Base-by-base conservation (phyloP, 2,113 vertebrate species). In the Corythaixoides concolor region DNA sequence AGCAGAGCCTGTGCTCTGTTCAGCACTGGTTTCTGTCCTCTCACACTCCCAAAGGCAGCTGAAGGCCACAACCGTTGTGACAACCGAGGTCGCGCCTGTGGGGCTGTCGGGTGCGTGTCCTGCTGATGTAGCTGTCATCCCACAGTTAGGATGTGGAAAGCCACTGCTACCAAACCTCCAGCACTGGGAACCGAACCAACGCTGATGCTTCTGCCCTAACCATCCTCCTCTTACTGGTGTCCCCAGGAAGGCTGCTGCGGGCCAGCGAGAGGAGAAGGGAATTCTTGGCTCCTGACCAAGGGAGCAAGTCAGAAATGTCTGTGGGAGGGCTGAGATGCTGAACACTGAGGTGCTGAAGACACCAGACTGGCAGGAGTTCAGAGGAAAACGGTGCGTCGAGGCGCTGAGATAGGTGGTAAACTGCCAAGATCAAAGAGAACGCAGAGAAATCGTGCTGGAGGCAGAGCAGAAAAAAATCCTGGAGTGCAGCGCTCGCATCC, bases 101-200 rank as follows among this genome's bases (percentile, higher is more conserved):
- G 2, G 3, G 5, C 18, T 21, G 16, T 7, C 26, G 8, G 22
- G 26, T 7, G 4, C 2, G 14, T 5, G 7, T 15, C 5, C 35
- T 60, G 62, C 33, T 15, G 37, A 43, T 43, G 41, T 43, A 15
- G 13, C 41, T 43, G 41, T 0, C 3, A 5, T 1, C 56, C 47
- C 6, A 0, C 1, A 1, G 0, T 0, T 13, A 5, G 1, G 32
- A 1, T 11, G 11, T 5, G 24, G 37, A 52, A 22, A 21, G 16
- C 4, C 24, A 8, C 24, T 8, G 2, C 0, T 6, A 8, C 41
- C 55, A 33, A 33, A 27, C 18, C 28, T 3, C 1, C 8, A 13
- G 66, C 41, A 2, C 55, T 2, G 37, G 47, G 0, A 5, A 7
- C 35, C 8, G 21, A 17, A 11, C 5, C 49, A 11, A 1, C 28